These are phyloP conservation scores for Forbesichthys papilliferus DNA, from an alignment of 2,113 vertebrate genomes.

Conservation along the genomic window DNA sequence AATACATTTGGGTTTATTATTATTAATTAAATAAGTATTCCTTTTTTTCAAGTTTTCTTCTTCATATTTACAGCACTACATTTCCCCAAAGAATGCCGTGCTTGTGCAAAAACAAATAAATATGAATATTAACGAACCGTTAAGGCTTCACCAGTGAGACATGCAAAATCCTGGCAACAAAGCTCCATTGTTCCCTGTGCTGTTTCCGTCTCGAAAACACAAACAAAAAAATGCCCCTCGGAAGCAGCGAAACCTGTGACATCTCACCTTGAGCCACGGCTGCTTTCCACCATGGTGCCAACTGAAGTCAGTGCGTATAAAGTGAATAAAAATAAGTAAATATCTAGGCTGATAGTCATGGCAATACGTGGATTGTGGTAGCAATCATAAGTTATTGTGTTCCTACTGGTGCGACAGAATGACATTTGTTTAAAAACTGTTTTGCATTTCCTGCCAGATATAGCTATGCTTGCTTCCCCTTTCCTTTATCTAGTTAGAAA, in stretches of 20 bases:
- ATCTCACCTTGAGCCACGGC: not conserved
- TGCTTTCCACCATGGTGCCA: not conserved
- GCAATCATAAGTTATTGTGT: not conserved
- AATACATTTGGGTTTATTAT: too few relatives aligned
- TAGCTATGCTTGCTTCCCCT: conserved; percentile 45
- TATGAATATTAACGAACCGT: conserved; percentile 3
- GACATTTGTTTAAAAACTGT: conserved; percentile 55
- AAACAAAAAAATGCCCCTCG: conserved; percentile 28
- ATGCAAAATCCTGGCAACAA: conserved; percentile 23
- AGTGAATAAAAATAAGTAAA: not conserved
- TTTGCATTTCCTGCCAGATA: conserved; percentile 61
- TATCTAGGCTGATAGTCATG: not conserved
- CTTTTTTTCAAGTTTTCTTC: too few relatives aligned
- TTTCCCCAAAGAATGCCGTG: not conserved
- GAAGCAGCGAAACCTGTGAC: not conserved
- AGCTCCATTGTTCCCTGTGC: not conserved
- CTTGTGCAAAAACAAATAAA: conserved; percentile 7
- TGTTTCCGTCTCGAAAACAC: too few relatives aligned
- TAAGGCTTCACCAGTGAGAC: conserved; percentile 9
- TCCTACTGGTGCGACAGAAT: conserved; percentile 43
- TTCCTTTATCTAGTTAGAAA: conserved; percentile 34
- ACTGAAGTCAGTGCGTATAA: not conserved
- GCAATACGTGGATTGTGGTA: not conserved
- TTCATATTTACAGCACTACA: conserved; percentile 12
- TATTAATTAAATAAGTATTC: too few relatives aligned